Evolutionary conservation across 1,140 invertebrate genomes (phyloP).

Genomic region (Steinernema feltiae): DNA sequence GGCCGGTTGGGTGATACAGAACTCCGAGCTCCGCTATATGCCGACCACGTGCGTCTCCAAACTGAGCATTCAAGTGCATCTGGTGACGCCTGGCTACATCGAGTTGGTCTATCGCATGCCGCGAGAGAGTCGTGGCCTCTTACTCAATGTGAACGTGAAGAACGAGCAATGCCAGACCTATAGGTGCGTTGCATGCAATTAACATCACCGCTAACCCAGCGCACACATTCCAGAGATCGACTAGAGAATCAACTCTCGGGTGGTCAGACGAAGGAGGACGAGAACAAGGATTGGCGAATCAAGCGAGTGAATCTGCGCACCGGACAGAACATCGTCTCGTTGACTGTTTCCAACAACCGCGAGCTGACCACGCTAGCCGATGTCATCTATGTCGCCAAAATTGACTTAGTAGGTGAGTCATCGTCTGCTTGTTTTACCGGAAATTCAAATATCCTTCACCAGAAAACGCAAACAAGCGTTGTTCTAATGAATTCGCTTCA

Average conservation of each 20-base stretch:
- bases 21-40: conserved; percentile 48
- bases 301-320: conserved; percentile 37
- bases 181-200: conserved; percentile 24
- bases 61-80: conserved; percentile 46
- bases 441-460: background rate
- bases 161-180: conserved; percentile 58
- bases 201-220: too few species aligned
- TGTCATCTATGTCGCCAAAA: conserved; percentile 43
- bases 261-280: conserved; percentile 24
- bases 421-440: background rate
- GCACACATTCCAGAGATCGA: conserved; percentile 25
- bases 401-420: conserved; percentile 46
- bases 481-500: background rate
- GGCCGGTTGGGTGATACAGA: conserved; percentile 48
- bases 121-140: conserved; percentile 41
- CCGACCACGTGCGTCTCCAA: conserved; percentile 52
- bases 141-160: conserved; percentile 40
- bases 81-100: conserved; percentile 41
- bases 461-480: conserved; percentile 9
- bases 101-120: conserved; percentile 50
- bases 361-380: conserved; percentile 39
- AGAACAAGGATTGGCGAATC: conserved; percentile 43
- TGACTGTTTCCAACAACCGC: conserved; percentile 48
- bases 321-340: conserved; percentile 52
- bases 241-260: conserved; percentile 15